phyloP scores from a whole-genome alignment of 2,888 invertebrate species.

The Onchidella celtica region DNA sequence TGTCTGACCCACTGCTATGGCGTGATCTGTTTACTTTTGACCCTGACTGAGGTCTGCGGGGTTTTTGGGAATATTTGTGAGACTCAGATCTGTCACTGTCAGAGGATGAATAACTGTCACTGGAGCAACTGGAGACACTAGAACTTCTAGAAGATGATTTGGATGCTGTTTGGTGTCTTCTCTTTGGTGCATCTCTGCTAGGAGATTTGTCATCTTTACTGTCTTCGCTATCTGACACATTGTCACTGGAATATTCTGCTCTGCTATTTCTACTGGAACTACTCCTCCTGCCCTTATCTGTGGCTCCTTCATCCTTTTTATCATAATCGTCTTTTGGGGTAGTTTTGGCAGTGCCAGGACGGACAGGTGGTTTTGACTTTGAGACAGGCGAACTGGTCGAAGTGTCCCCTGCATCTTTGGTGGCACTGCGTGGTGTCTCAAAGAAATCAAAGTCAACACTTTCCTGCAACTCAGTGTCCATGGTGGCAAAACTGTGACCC shows the following conservation, averaged over 20 bases:
- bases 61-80: background rate
- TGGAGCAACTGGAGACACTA: conserved; percentile 20
- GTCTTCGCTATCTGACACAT: conserved; percentile 29
- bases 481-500: background rate
- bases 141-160: conserved; percentile 44
- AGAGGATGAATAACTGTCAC: background rate
- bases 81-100: background rate
- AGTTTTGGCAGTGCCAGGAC: conserved; percentile 22
- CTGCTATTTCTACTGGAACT: conserved; percentile 2
- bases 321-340: conserved; percentile 1
- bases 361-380: conserved; percentile 45
- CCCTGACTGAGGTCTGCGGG: conserved; percentile 9
- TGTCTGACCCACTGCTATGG: background rate
- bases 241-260: conserved; percentile 27
- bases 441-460: conserved; percentile 68
- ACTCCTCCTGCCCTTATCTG: background rate
- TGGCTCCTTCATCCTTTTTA: background rate
- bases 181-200: conserved; percentile 28
- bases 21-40: conserved; percentile 2
- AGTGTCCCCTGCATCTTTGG: conserved; percentile 37
- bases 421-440: conserved; percentile 55
- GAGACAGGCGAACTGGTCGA: conserved; percentile 37
- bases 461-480: conserved; percentile 29
- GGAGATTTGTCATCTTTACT: conserved; percentile 20
- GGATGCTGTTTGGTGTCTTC: conserved; percentile 23